These are phyloP conservation scores for Eulacestoma nigropectus DNA, from an alignment of 2,113 vertebrate genomes.

Conservation along the genomic window DNA sequence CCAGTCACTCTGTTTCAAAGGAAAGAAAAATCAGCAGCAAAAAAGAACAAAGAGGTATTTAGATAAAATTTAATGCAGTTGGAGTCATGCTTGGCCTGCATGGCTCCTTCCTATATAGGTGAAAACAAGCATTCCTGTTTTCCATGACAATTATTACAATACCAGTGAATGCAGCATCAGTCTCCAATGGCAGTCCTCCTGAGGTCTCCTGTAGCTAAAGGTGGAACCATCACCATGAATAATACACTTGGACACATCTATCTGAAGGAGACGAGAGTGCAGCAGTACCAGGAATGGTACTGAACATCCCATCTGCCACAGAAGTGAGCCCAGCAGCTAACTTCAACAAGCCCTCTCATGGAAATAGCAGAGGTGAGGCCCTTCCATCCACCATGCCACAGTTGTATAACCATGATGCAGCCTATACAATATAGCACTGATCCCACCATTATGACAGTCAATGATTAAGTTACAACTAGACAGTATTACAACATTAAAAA, in stretches of 20 bases:
- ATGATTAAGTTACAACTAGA: background rate
- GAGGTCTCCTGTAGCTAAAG: background rate
- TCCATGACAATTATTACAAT: background rate
- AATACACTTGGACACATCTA: background rate
- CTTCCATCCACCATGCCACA: background rate
- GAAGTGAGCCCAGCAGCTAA: background rate
- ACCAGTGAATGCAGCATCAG: background rate
- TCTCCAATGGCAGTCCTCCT: background rate
- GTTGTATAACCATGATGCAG: background rate
- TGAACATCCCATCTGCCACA: background rate
- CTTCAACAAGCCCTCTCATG: background rate
- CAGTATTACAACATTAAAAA: background rate
- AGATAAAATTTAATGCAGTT: background rate
- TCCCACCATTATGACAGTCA: background rate
- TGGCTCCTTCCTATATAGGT: background rate
- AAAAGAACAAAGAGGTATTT: background rate
- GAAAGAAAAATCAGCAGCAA: background rate
- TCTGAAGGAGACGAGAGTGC: background rate
- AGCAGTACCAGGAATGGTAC: background rate
- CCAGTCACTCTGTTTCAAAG: conserved; percentile 85
- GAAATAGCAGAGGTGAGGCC: background rate
- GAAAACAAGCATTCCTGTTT: background rate
- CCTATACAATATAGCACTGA: background rate
- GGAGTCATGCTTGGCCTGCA: background rate
- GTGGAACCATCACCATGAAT: background rate